Evolutionary conservation across 2,113 vertebrate species (phyloP).

Genomic region (Hypomesus transpacificus): DNA sequence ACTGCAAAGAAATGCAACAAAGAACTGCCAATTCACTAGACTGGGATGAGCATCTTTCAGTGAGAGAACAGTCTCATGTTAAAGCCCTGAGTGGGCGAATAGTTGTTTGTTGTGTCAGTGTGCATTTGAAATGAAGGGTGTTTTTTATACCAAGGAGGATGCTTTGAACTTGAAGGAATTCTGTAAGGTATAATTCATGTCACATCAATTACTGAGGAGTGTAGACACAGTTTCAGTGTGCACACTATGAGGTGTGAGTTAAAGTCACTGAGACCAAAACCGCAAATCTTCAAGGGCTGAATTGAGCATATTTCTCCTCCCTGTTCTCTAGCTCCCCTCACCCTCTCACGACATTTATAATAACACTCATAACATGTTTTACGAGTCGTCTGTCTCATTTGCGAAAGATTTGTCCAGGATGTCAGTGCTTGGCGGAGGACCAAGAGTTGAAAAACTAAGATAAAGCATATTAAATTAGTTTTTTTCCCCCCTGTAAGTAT

Average conservation of each 20-base stretch:
- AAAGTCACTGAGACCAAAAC: conserved; percentile 19
- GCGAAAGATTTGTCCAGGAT: neutral
- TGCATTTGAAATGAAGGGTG: conserved; percentile 42
- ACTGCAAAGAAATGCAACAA: conserved; percentile 47
- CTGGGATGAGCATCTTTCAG: conserved; percentile 37
- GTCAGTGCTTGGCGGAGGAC: too few species aligned
- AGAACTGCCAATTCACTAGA: conserved; percentile 22
- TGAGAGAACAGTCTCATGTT: conserved; percentile 27
- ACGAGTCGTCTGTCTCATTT: conserved; percentile 36
- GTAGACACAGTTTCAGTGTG: conserved; percentile 3
- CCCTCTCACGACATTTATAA: conserved; percentile 33
- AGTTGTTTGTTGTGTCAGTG: conserved; percentile 45
- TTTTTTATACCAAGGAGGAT: conserved; percentile 36
- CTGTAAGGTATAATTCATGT: conserved; percentile 59
- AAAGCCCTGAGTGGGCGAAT: conserved; percentile 20
- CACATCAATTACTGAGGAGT: conserved; percentile 53
- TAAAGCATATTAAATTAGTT: too few species aligned
- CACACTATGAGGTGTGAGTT: neutral
- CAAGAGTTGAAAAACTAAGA: too few species aligned
- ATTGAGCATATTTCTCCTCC: conserved; percentile 31
- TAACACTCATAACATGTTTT: conserved; percentile 20
- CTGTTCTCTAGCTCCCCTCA: conserved; percentile 30
- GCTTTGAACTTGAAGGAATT: conserved; percentile 52
- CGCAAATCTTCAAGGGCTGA: conserved; percentile 44
- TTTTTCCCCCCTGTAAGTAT: too few species aligned